A percentile compares a stretch with the other conserved stretches of the same genome.
phyloP scores from a whole-genome alignment of 2,797 vertebrate species.

The Leuciscus waleckii region DNA sequence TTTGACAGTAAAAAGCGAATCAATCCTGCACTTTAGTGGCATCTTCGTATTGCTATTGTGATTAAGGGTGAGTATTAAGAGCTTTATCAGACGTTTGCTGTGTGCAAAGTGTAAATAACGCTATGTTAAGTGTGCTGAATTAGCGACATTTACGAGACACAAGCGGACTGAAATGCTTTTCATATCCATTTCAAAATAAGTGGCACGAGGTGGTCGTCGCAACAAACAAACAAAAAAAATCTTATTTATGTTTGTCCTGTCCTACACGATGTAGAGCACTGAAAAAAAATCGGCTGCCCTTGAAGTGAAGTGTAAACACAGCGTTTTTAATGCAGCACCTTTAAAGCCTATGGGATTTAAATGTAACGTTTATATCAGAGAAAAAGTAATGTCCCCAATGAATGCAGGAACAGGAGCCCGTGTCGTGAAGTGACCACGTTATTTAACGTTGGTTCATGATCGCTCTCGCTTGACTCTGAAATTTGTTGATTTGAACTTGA shows the following conservation, averaged over 20 bases:
- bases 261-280: background rate
- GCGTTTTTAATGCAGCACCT: background rate
- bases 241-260: background rate
- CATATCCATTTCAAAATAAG: background rate
- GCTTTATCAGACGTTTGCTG: background rate
- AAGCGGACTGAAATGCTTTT: background rate
- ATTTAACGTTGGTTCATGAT: background rate
- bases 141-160: conserved; percentile 9
- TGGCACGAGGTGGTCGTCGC: background rate
- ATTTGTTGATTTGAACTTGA: background rate
- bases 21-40: conserved; percentile 9
- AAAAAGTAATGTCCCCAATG: background rate
- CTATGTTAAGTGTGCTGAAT: conserved; percentile 32
- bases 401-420: conserved; percentile 2
- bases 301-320: background rate
- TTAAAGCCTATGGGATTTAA: conserved; percentile 25
- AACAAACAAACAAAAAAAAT: background rate
- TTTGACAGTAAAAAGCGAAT: background rate
- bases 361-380: background rate
- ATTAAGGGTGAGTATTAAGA: conserved; percentile 27
- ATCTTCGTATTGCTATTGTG: conserved; percentile 14
- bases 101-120: conserved; percentile 12
- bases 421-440: background rate
- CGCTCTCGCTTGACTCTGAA: background rate
- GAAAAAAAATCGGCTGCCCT: background rate